Evolutionary conservation across 2,797 vertebrate genomes (phyloP), one percentile per base, ranked within the genome.

Genomic region (Streptopelia turtur): DNA sequence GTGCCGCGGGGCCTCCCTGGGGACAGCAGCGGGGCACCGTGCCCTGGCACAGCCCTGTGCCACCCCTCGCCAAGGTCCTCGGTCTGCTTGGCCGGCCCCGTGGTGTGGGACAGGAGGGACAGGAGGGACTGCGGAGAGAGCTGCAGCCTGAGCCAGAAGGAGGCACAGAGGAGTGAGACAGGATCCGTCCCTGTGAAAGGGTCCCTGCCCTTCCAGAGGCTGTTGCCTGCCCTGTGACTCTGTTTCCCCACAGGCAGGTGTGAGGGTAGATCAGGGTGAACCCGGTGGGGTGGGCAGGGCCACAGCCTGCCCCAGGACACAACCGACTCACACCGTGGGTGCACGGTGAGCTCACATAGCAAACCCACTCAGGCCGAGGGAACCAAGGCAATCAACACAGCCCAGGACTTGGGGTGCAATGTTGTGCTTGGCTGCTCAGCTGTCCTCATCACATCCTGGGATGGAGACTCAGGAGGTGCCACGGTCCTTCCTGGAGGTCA

Each of bases 261-360:
- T 1, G 1, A n/a, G n/a, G 17, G 15, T 6, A 5, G 6, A 30
- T 30, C 17, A 14, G n/a, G 30, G 11, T 33, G 68, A 65, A 61
- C 52, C 27, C 43, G 5, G 0, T 1, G 13, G 13, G 43, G 3
- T 15, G 24, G 49, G 39, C 50, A n/a, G 30, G n/a, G 69, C 37
- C 21, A 1, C 33, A 30, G 55, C 39, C 53, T 18, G 1, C 16
- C 5, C 30, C 39, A 16, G 79, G 17, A 15, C 16, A 2, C 1
- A 5, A 8, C n/a, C 21, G 47, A 6, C 30, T 61, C 33, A 4
- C 3, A n/a, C 31, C 27, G 11, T 0, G 1, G 41, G 27, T 6
- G 17, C 2, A 3, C 1, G 0, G 23, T 33, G 37, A 83, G 30
- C 45, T 61, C 59, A 39, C 0, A 0, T 45, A 16, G 17, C 35